Percentiles rank a stretch among this genome's conserved stretches.
phyloP scores from a whole-genome alignment of 2,113 vertebrate species.

The Phaethornis superciliosus region DNA sequence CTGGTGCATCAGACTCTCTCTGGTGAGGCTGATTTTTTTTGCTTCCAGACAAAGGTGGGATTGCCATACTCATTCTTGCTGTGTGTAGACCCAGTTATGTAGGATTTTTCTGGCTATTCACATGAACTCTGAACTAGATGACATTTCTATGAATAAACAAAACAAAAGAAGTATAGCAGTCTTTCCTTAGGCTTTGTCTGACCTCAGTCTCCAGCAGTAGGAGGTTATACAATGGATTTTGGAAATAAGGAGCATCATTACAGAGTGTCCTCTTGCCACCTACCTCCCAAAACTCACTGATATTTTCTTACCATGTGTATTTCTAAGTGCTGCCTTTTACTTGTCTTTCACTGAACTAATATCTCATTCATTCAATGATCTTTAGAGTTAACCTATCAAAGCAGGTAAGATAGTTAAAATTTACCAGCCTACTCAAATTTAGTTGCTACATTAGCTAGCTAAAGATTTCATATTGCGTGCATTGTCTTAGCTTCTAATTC shows the following conservation, averaged over 20 bases:
- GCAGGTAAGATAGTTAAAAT: slow-evolving; percentile 31
- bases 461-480: background rate
- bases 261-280: background rate
- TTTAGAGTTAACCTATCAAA: slow-evolving; percentile 40
- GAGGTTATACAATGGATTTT: background rate
- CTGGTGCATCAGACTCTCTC: rapidly evolving
- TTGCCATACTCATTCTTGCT: background rate
- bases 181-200: background rate
- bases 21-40: background rate
- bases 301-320: background rate
- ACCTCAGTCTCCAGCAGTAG: background rate
- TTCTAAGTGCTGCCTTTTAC: background rate
- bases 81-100: background rate
- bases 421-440: slow-evolving; percentile 40
- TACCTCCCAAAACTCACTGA: background rate
- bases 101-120: slow-evolving; percentile 1
- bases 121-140: background rate
- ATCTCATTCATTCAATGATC: slow-evolving; percentile 13
- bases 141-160: background rate
- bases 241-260: background rate
- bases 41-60: background rate
- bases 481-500: slow-evolving; percentile 1
- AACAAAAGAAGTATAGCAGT: background rate
- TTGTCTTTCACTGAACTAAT: slow-evolving; percentile 2
- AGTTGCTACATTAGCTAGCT: slow-evolving; percentile 42